Base-by-base conservation (phyloP, 2,797 vertebrate species). In the Heteromormyrus szaboi region DNA sequence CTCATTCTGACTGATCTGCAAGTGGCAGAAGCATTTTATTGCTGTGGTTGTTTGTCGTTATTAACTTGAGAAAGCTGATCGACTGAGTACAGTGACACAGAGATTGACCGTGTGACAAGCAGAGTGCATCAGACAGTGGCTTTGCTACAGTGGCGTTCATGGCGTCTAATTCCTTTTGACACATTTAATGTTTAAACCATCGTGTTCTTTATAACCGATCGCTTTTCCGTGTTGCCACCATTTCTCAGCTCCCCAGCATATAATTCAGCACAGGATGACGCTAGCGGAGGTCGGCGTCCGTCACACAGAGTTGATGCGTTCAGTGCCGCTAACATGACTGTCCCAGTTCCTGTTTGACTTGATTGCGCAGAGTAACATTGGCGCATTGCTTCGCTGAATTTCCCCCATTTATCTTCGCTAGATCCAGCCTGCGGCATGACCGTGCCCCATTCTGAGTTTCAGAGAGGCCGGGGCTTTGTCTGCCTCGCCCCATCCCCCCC, bases 391-490 rank as follows among this genome's bases (percentile, higher is more conserved):
- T 9, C 48, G 2, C 83, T 53, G 46, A 11, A 25, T 48, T 51
- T 14, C 89, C 89, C 92, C 90, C 92, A 88, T 90, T 84, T 86
- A 44, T 62, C 44, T 53, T 33, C 12, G 62, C 65, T 83, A n/a
- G 91, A 93, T 91, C 91, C 91, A 90, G 88, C 93, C 89, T 89
- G 83, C 48, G 65, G 88, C 81, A n/a, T n/a, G 0, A 50, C 41
- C 51, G 85, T 90, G 89, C 90, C 90, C 86, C 72, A 72, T 65
- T 79, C 88, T 9, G 62, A 41, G 41, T 93, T 94, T 93, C 93
- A 92, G 90, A 92, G 92, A 93, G 90, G 91, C 91, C 87, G 90
- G 90, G 90, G 92, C 84, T 89, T 76, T 50, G 44, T 54, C 7
- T 44, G 1, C 7, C 89, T 6, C 72, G 62, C 88, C 92, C 93